phyloP scores from a whole-genome alignment of 2,113 vertebrate genomes.

The Saccopteryx leptura region DNA sequence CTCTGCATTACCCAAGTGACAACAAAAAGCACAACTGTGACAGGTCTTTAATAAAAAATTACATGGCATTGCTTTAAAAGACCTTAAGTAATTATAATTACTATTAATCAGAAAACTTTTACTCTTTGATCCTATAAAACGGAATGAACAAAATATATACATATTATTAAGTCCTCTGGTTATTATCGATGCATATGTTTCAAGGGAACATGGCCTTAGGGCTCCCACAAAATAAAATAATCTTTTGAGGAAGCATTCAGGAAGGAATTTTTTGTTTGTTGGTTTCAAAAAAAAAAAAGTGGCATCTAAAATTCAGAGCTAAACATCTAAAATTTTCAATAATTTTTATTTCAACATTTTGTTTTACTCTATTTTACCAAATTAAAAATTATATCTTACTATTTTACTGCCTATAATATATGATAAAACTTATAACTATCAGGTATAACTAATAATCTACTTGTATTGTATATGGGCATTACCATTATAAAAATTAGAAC shows the following conservation, averaged over 20 bases:
- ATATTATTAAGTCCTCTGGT: neutral
- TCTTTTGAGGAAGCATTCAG: constrained; percentile 1
- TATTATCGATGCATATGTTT: constrained; percentile 17
- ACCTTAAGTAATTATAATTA: constrained; percentile 19
- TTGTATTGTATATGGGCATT: constrained; percentile 33
- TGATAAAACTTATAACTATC: neutral
- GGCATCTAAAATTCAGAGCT: constrained; percentile 49
- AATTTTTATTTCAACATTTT: constrained; percentile 35
- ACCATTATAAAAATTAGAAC: constrained; percentile 50
- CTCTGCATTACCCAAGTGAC: neutral
- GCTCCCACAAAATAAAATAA: neutral
- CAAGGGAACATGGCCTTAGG: neutral
- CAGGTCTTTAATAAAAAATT: neutral
- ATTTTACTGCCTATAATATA: constrained; percentile 7
- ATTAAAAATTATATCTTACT: constrained; percentile 29
- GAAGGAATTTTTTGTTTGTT: neutral
- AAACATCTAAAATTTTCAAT: constrained; percentile 39
- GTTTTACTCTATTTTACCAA: constrained; percentile 34
- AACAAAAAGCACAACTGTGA: constrained; percentile 40
- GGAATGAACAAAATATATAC: constrained; percentile 44
- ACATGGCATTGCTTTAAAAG: constrained; percentile 28
- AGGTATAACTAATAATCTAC: neutral
- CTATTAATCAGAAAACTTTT: constrained; percentile 28
- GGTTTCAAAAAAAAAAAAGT: constrained; percentile 61
- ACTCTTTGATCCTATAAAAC: constrained; percentile 7